Evolutionary conservation across 1,140 invertebrate genomes (phyloP).

Genomic region (Colletes latitarsis): DNA sequence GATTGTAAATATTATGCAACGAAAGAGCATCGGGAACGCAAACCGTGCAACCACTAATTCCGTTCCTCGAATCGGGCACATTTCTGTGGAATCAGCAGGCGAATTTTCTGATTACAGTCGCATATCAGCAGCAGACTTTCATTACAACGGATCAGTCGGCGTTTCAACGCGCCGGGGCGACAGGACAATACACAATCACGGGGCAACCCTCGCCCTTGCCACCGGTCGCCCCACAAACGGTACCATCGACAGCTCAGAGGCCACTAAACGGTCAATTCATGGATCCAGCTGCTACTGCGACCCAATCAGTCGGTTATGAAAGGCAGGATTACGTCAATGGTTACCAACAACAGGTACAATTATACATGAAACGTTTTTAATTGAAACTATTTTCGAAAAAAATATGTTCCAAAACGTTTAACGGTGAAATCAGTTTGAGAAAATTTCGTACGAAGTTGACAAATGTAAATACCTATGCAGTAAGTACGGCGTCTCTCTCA

Average conservation of each 20-base stretch:
- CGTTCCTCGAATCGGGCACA: too few relatives aligned
- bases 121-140: slow-evolving; percentile 80
- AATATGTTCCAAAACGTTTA: background rate
- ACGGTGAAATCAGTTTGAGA: background rate
- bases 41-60: too few relatives aligned
- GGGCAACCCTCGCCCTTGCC: slow-evolving; percentile 78
- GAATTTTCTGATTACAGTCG: slow-evolving; percentile 71
- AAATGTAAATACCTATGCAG: too few relatives aligned
- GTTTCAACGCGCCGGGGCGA: slow-evolving; percentile 77
- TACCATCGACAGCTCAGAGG: slow-evolving; percentile 74
- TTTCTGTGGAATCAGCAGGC: slow-evolving; percentile 26
- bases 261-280: slow-evolving; percentile 80
- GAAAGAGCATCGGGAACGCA: too few relatives aligned
- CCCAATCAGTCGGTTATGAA: slow-evolving; percentile 76
- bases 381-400: slow-evolving; percentile 2
- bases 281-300: slow-evolving; percentile 75
- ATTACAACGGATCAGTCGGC: slow-evolving; percentile 79
- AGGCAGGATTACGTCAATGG: slow-evolving; percentile 81
- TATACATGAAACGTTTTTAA: slow-evolving; percentile 41
- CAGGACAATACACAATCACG: slow-evolving; percentile 79
- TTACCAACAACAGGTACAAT: slow-evolving; percentile 79
- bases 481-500: too few relatives aligned
- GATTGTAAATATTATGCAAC: too few relatives aligned
- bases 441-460: background rate
- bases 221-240: slow-evolving; percentile 73